Percentiles rank a stretch among this genome's conserved stretches.
phyloP scores from a whole-genome alignment of 2,113 vertebrate species.

The Rhombomys opimus region DNA sequence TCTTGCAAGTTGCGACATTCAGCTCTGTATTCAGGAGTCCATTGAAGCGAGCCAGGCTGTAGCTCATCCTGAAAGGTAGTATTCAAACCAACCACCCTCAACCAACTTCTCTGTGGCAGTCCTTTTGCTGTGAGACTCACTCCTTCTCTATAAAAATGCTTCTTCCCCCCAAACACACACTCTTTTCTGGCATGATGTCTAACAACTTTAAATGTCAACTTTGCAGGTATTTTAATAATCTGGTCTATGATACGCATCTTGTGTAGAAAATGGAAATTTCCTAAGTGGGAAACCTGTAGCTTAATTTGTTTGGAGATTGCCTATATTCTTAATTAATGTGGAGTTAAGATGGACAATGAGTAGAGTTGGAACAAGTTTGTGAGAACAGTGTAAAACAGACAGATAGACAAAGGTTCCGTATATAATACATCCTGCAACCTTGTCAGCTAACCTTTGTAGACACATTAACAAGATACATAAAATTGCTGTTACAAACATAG shows the following conservation, averaged over 20 bases:
- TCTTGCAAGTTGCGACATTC: slow-evolving; percentile 89
- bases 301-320: background rate
- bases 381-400: slow-evolving; percentile 11
- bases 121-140: slow-evolving; percentile 29
- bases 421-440: background rate
- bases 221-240: background rate
- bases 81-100: background rate
- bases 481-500: slow-evolving; percentile 5
- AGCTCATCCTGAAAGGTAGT: slow-evolving; percentile 86
- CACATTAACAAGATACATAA: background rate
- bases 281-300: background rate
- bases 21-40: slow-evolving; percentile 90
- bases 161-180: background rate
- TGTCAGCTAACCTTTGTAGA: background rate
- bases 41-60: slow-evolving; percentile 80
- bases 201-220: background rate
- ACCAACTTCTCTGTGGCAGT: background rate
- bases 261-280: slow-evolving; percentile 4
- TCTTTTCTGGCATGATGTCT: background rate
- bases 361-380: background rate
- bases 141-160: background rate
- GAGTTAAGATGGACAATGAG: background rate
- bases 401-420: background rate
- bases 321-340: slow-evolving; percentile 18
- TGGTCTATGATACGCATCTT: background rate